phyloP scores from a whole-genome alignment of 2,113 vertebrate genomes.

The Colinus virginianus region DNA sequence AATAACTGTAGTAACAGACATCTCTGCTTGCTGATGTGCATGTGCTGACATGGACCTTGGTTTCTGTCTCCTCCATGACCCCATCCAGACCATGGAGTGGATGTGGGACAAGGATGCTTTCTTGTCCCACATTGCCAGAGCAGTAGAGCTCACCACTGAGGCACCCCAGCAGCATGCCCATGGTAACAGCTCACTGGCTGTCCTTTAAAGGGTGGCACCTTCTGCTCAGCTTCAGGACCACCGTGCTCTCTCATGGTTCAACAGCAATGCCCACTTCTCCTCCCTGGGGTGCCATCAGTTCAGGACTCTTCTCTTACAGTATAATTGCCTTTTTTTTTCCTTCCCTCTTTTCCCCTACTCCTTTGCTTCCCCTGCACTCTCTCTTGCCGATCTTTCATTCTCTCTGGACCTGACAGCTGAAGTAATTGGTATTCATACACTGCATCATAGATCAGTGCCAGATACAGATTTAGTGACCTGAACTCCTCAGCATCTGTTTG shows the following conservation, averaged over 20 bases:
- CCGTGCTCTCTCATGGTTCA: background rate
- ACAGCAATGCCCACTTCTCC: background rate
- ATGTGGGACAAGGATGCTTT: background rate
- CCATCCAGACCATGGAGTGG: too few relatives aligned
- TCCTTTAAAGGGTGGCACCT: background rate
- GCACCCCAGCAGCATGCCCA: background rate
- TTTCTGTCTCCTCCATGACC: too few relatives aligned
- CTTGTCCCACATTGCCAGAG: background rate
- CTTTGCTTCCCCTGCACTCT: background rate
- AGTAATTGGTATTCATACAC: background rate
- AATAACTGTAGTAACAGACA: accelerated
- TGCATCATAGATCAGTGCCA: background rate
- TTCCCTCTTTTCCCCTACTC: background rate
- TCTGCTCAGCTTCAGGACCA: background rate
- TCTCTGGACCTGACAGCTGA: background rate
- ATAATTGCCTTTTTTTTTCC: background rate
- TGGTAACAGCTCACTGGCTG: background rate
- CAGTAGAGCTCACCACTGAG: background rate
- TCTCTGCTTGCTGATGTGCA: background rate
- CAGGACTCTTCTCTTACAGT: background rate
- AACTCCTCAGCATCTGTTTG: background rate
- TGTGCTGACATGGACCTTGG: accelerated
- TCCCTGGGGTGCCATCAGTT: background rate
- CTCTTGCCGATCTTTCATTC: background rate
- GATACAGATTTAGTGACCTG: background rate